phyloP scores from a whole-genome alignment of 2,113 vertebrate genomes.

The Naja naja region DNA sequence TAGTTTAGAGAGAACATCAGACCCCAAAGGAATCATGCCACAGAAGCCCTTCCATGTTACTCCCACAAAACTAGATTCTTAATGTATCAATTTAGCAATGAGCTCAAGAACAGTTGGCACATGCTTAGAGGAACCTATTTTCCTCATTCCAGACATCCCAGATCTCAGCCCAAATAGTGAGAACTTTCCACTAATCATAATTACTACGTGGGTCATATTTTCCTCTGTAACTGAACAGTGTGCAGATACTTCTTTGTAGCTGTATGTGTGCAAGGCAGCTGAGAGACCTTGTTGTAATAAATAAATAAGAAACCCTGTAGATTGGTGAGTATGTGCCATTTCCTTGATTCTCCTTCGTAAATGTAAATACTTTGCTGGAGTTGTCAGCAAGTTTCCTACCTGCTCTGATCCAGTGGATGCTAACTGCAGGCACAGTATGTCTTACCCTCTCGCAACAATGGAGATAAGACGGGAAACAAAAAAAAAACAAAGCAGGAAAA shows the following conservation, averaged over 20 bases:
- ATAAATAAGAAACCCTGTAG: not conserved
- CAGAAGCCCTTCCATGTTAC: not conserved
- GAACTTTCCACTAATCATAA: not conserved
- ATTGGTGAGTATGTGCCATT: not conserved
- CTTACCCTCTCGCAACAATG: not conserved
- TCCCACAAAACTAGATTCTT: not conserved
- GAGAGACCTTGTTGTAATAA: not conserved
- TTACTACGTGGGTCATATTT: too few species aligned
- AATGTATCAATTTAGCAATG: not conserved
- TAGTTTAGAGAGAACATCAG: not conserved
- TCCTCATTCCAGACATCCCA: not conserved
- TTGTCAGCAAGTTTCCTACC: constrained; percentile 12
- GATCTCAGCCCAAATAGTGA: not conserved
- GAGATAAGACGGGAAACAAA: not conserved
- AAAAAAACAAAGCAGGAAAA: not conserved
- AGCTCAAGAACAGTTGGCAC: not conserved
- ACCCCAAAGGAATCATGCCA: not conserved
- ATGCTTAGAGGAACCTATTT: not conserved
- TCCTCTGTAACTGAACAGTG: not conserved
- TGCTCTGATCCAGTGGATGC: not conserved
- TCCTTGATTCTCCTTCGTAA: not conserved
- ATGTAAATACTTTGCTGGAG: not conserved
- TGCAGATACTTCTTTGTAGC: not conserved
- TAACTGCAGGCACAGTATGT: not conserved
- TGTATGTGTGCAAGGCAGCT: not conserved